These are phyloP conservation scores for Paramisgurnus dabryanus DNA, from an alignment of 2,113 vertebrate genomes.

Conservation along the genomic window DNA sequence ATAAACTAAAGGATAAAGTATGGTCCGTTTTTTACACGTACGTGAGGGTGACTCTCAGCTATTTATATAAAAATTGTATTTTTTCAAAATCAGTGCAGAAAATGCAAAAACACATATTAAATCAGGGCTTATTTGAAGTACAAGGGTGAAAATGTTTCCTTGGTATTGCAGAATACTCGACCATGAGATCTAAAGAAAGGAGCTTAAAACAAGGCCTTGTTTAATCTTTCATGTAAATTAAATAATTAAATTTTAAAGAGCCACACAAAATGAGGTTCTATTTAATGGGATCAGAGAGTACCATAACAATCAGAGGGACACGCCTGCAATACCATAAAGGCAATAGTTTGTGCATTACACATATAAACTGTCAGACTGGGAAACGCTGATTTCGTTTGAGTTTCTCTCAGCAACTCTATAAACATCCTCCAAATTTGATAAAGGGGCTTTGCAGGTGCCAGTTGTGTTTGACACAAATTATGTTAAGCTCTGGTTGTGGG, in stretches of 20 bases:
- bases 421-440: neutral
- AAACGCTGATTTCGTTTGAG: neutral
- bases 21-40: no score
- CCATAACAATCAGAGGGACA: neutral
- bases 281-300: neutral
- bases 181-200: neutral
- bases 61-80: no score
- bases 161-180: neutral
- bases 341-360: neutral
- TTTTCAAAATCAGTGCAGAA: neutral
- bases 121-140: no score
- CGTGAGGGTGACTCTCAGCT: no score
- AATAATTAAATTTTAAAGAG: neutral
- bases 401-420: neutral
- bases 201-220: neutral
- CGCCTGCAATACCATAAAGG: neutral
- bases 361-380: neutral
- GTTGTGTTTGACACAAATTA: neutral
- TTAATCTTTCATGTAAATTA: neutral
- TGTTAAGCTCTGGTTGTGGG: slow-evolving; percentile 19
- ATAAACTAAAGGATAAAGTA: no score
- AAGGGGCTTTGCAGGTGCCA: neutral
- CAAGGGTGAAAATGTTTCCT: neutral
- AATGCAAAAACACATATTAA: neutral
- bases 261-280: neutral